phyloP scores from a whole-genome alignment of 2,797 vertebrate genomes.

The Myripristis jacobus region DNA sequence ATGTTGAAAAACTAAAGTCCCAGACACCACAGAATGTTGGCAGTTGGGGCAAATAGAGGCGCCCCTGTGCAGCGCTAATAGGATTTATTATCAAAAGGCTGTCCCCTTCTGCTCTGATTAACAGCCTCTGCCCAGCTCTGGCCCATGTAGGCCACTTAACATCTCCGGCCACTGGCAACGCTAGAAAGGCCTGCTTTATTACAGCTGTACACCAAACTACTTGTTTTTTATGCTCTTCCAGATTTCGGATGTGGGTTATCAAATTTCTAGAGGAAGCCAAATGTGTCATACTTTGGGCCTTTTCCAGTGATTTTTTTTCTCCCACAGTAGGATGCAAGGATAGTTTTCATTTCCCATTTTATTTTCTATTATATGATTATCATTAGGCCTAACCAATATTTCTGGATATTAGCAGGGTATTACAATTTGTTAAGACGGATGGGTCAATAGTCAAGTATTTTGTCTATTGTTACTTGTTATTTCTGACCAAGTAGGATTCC shows the following conservation, averaged over 20 bases:
- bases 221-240: neutral
- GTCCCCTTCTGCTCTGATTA: constrained; percentile 44
- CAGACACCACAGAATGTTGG: constrained; percentile 3
- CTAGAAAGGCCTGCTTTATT: constrained; percentile 6
- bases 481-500: too few relatives aligned
- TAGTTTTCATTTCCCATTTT: neutral
- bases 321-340: too few relatives aligned
- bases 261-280: neutral
- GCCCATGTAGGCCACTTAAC: constrained; percentile 60
- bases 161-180: constrained; percentile 20
- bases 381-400: neutral
- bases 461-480: neutral
- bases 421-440: neutral
- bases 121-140: constrained; percentile 35
- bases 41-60: constrained; percentile 27
- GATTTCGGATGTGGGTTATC: neutral
- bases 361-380: constrained; percentile 5
- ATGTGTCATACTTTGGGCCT: neutral
- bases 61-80: constrained; percentile 60
- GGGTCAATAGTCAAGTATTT: neutral
- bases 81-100: constrained; percentile 75
- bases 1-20: neutral
- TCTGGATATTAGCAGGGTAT: constrained; percentile 5
- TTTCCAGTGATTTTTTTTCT: neutral
- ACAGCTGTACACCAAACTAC: neutral